Percentiles rank a stretch among this genome's conserved stretches.
Conservation (phyloP, 2,888 invertebrate species). For the Coelogynopora nodosa region DNA sequence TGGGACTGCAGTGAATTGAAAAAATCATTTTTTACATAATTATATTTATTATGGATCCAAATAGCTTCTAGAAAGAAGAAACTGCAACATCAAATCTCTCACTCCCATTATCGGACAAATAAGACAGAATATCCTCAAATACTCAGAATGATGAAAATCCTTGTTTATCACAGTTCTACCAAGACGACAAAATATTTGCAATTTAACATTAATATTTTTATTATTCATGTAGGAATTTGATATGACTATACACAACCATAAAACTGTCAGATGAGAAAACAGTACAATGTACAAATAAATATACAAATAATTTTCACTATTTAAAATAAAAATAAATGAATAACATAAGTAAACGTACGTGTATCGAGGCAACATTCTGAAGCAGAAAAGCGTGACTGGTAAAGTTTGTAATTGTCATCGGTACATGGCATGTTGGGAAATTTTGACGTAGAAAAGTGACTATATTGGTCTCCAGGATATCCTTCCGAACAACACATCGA, state of each 20-base stretch:
- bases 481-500: background rate
- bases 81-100: too few species aligned
- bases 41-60: too few species aligned
- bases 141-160: too few species aligned
- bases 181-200: background rate
- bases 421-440: background rate
- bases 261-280: too few species aligned
- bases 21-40: too few species aligned
- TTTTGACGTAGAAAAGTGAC: background rate
- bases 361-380: slow-evolving; percentile 1
- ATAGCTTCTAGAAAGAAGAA: too few species aligned
- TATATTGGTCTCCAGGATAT: background rate
- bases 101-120: too few species aligned
- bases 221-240: too few species aligned
- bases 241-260: too few species aligned
- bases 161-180: background rate
- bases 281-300: background rate
- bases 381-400: background rate
- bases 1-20: too few species aligned
- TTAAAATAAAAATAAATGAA: background rate
- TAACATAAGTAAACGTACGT: background rate
- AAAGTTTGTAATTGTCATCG: background rate
- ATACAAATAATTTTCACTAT: background rate
- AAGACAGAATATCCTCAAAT: too few species aligned
- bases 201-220: too few species aligned